phyloP scores from a whole-genome alignment of 2,888 invertebrate species.

The Eristalinus aeneus region DNA sequence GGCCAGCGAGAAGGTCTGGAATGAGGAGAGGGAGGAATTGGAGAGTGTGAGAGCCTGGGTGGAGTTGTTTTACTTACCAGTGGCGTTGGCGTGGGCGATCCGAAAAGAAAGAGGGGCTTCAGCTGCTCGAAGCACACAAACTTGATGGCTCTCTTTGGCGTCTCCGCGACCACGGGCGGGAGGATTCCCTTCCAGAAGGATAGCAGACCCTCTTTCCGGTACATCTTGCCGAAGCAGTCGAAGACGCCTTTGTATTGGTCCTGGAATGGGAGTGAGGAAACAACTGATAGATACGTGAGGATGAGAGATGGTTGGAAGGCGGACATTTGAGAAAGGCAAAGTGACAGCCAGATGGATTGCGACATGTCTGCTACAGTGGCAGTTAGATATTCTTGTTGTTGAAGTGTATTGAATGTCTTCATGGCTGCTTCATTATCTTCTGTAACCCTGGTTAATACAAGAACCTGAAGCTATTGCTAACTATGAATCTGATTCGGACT shows the following conservation, averaged over 20 bases:
- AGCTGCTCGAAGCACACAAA: slow-evolving; percentile 97
- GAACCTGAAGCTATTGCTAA: too few relatives aligned
- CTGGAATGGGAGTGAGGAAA: slow-evolving; percentile 71
- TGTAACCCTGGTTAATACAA: too few relatives aligned
- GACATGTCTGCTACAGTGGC: too few relatives aligned
- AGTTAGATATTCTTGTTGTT: too few relatives aligned
- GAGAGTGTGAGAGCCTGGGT: slow-evolving; percentile 5
- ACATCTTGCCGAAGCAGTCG: slow-evolving; percentile 95
- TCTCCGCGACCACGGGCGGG: slow-evolving; percentile 96
- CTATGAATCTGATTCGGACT: too few relatives aligned
- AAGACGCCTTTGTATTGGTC: slow-evolving; percentile 88
- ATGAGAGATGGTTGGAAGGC: background rate
- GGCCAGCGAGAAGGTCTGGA: slow-evolving; percentile 92
- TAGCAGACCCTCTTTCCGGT: slow-evolving; percentile 89
- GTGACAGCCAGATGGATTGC: too few relatives aligned
- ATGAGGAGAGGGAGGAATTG: slow-evolving; percentile 67
- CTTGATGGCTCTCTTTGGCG: slow-evolving; percentile 96
- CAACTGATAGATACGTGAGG: background rate
- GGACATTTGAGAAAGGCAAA: too few relatives aligned
- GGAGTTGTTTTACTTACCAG: slow-evolving; percentile 82
- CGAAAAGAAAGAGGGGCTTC: slow-evolving; percentile 91
- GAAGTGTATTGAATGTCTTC: too few relatives aligned
- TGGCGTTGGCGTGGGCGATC: slow-evolving; percentile 87
- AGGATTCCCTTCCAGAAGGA: slow-evolving; percentile 97
- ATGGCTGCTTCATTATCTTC: too few relatives aligned